Percentiles rank a stretch among this genome's conserved stretches.
phyloP scores from a whole-genome alignment of 2,797 vertebrate species.

The Myioborus miniatus region DNA sequence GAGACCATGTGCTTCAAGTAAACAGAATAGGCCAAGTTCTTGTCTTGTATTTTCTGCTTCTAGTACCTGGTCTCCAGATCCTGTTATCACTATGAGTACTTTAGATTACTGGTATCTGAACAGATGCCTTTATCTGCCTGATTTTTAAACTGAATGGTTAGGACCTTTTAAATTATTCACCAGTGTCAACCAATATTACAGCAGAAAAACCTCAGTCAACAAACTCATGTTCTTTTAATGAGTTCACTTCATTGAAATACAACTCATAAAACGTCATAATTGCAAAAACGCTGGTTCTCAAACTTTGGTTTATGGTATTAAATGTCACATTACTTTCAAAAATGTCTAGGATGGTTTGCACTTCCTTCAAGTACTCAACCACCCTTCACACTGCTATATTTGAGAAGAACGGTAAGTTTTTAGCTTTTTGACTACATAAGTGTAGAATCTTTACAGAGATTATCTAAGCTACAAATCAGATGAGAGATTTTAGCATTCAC shows the following conservation, averaged over 20 bases:
- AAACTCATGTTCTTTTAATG: neutral
- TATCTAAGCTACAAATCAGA: neutral
- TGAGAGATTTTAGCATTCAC: neutral
- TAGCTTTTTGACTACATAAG: neutral
- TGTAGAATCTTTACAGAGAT: neutral
- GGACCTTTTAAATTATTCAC: neutral
- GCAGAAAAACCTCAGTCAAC: neutral
- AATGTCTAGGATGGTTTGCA: neutral
- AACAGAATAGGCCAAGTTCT: neutral
- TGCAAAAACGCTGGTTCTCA: neutral
- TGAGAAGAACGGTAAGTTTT: neutral
- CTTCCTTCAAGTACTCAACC: neutral
- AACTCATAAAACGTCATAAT: neutral
- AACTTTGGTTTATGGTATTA: neutral
- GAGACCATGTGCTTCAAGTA: neutral
- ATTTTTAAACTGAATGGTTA: neutral
- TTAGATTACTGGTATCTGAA: neutral
- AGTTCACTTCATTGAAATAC: neutral
- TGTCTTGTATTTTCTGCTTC: neutral
- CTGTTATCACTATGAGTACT: neutral
- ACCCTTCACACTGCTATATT: neutral
- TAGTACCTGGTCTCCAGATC: neutral
- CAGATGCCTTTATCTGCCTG: neutral
- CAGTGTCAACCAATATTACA: neutral
- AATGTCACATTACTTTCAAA: neutral